phyloP scores from a whole-genome alignment of 2,888 invertebrate genomes.

The Spodoptera picta region DNA sequence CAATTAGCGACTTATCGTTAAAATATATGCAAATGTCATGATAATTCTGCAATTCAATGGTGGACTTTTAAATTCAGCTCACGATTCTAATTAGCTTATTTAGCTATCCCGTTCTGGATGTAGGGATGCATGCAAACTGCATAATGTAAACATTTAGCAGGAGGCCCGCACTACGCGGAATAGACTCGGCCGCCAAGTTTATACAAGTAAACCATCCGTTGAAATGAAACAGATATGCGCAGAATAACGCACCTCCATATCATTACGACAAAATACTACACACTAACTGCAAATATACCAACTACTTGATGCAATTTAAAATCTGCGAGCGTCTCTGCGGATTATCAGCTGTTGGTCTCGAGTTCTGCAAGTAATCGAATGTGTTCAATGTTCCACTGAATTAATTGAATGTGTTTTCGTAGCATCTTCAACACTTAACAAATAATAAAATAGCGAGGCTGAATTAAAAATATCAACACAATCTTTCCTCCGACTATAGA shows the following conservation, averaged over 20 bases:
- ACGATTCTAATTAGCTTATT: slow-evolving; percentile 51
- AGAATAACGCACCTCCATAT: slow-evolving; percentile 33
- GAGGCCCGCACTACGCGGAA: slow-evolving; percentile 51
- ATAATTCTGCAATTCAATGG: slow-evolving; percentile 13
- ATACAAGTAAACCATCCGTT: slow-evolving; percentile 47
- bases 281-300: slow-evolving; percentile 29
- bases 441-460: no score
- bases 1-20: slow-evolving; percentile 27
- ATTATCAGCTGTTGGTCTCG: slow-evolving; percentile 5
- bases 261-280: slow-evolving; percentile 46
- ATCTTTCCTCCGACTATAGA: no score
- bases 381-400: not conserved
- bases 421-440: no score
- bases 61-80: slow-evolving; percentile 36
- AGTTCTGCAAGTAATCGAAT: slow-evolving; percentile 10
- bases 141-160: slow-evolving; percentile 51
- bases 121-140: slow-evolving; percentile 53
- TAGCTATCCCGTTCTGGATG: slow-evolving; percentile 38
- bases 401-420: no score
- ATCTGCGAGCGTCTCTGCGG: slow-evolving; percentile 21
- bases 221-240: slow-evolving; percentile 52
- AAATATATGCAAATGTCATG: slow-evolving; percentile 34
- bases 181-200: slow-evolving; percentile 43
- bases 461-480: no score
- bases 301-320: slow-evolving; percentile 18